Conservation (phyloP, 1,140 invertebrate genomes). For the Eriocheir sinensis region DNA sequence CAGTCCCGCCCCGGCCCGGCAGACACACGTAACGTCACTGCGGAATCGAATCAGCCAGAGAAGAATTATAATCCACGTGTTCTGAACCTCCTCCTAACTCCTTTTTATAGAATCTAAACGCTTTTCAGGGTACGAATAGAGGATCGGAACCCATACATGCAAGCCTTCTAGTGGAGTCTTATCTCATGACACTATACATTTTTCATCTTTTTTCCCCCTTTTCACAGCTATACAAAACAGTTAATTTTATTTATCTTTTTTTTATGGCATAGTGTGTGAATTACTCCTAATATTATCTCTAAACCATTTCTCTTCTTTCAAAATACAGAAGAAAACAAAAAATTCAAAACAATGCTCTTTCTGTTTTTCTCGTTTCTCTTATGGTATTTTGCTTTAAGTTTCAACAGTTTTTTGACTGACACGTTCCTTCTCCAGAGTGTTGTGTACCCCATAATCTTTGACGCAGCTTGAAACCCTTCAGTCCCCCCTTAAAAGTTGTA, state of each 20-base stretch:
- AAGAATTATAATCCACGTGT: background rate
- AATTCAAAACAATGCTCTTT: too few relatives aligned
- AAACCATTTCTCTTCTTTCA: too few relatives aligned
- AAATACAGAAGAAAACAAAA: too few relatives aligned
- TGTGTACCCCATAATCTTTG: background rate
- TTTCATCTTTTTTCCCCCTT: background rate
- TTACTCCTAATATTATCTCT: too few relatives aligned
- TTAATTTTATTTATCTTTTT: too few relatives aligned
- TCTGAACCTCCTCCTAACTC: too few relatives aligned
- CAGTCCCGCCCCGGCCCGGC: background rate
- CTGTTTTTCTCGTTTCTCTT: too few relatives aligned
- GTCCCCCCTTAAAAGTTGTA: background rate
- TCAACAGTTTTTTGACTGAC: too few relatives aligned
- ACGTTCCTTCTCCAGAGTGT: background rate
- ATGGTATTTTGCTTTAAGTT: too few relatives aligned
- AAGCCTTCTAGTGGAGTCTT: background rate
- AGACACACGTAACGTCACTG: background rate
- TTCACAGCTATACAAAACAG: too few relatives aligned
- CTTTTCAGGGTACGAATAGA: background rate
- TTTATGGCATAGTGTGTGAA: too few relatives aligned
- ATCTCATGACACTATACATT: background rate
- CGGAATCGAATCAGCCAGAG: background rate
- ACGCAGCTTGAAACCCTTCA: background rate
- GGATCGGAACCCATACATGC: background rate
- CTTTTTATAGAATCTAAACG: background rate